Evolutionary conservation across 1,140 invertebrate species (phyloP).

Genomic region (Diabrotica undecimpunctata): DNA sequence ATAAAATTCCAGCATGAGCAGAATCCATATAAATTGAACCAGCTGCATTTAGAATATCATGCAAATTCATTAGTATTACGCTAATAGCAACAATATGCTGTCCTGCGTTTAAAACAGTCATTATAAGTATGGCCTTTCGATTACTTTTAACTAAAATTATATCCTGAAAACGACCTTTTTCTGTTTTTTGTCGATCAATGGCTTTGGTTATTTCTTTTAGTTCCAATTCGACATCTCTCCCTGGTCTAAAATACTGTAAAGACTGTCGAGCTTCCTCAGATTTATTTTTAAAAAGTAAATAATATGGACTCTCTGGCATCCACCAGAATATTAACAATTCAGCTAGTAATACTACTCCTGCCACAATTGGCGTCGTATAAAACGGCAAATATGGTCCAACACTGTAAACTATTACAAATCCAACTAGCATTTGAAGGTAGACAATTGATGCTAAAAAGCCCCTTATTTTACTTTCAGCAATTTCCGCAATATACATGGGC

Average conservation of each 20-base stretch:
- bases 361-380: conserved; percentile 32
- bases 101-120: conserved; percentile 30
- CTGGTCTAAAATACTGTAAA: conserved; percentile 50
- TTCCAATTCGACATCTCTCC: conserved; percentile 41
- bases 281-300: conserved; percentile 37
- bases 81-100: conserved; percentile 34
- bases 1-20: conserved; percentile 32
- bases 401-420: conserved; percentile 36
- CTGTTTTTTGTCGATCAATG: conserved; percentile 29
- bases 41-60: conserved; percentile 40
- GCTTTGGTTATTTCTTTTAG: conserved; percentile 30
- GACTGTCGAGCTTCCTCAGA: conserved; percentile 50
- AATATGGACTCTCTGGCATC: conserved; percentile 40
- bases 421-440: conserved; percentile 40
- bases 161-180: conserved; percentile 30
- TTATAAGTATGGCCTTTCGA: conserved; percentile 31
- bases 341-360: not conserved
- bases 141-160: conserved; percentile 34
- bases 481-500: conserved; percentile 44
- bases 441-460: conserved; percentile 35
- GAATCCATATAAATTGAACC: conserved; percentile 32
- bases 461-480: conserved; percentile 39
- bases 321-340: conserved; percentile 25
- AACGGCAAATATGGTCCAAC: conserved; percentile 32
- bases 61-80: conserved; percentile 44